These are phyloP conservation scores for Podarcis muralis DNA, from an alignment of 2,113 vertebrate species.

Conservation along the genomic window DNA sequence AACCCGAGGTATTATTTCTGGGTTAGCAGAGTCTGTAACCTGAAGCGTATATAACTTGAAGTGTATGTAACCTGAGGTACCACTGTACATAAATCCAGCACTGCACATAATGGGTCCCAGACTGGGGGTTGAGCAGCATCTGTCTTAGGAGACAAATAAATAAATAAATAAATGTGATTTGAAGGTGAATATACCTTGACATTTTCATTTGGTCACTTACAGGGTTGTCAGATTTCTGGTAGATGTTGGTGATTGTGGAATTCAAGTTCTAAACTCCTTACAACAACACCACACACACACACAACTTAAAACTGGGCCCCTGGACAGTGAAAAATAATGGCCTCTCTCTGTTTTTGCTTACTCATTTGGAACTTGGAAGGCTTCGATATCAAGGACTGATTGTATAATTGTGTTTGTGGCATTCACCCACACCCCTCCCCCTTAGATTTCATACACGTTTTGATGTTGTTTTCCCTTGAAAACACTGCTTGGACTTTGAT, in stretches of 20 bases:
- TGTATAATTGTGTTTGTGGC: slow-evolving; percentile 68
- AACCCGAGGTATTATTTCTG: no score
- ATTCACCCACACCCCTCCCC: slow-evolving; percentile 54
- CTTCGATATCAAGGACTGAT: slow-evolving; percentile 64
- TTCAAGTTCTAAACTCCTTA: slow-evolving; percentile 39
- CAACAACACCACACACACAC: not conserved
- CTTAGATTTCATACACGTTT: slow-evolving; percentile 63
- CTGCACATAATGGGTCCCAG: no score
- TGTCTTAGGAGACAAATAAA: not conserved
- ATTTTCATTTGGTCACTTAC: not conserved
- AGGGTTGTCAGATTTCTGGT: not conserved
- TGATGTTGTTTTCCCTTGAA: slow-evolving; percentile 51
- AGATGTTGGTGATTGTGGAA: not conserved
- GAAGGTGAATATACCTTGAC: not conserved
- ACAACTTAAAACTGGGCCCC: slow-evolving; percentile 16
- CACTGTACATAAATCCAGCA: no score
- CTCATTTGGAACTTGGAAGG: slow-evolving; percentile 62
- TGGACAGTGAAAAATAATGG: slow-evolving; percentile 57
- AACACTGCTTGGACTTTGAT: slow-evolving; percentile 60
- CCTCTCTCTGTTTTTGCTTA: slow-evolving; percentile 53
- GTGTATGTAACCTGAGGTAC: no score
- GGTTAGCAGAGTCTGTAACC: no score
- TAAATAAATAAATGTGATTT: not conserved
- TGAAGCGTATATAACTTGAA: no score
- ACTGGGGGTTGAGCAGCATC: no score